Percentiles rank a stretch among this genome's conserved stretches.
These are phyloP conservation scores for Cephus pulcher DNA, from an alignment of 2,888 invertebrate species.

Conservation along the genomic window DNA sequence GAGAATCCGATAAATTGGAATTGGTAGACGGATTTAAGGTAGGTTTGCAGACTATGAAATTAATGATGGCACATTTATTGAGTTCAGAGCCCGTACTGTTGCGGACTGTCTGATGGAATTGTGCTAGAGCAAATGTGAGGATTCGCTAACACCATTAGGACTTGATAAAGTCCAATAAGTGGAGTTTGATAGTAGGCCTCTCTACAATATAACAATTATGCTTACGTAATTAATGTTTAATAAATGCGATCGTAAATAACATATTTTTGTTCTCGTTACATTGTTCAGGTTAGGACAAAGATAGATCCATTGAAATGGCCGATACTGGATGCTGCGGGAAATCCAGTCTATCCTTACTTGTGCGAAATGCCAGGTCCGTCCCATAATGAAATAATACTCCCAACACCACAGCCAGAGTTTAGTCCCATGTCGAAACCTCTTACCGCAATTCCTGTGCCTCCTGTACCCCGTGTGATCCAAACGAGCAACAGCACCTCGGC, in stretches of 20 bases:
- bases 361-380: conserved; percentile 46
- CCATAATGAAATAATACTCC: conserved; percentile 37
- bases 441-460: conserved; percentile 78
- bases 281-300: conserved; percentile 80
- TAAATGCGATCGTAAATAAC: not conserved
- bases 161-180: conserved; percentile 45
- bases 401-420: conserved; percentile 56
- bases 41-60: conserved; percentile 25
- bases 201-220: conserved; percentile 35
- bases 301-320: conserved; percentile 92
- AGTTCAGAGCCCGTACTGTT: not conserved
- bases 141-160: conserved; percentile 61
- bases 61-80: not conserved
- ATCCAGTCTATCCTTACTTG: conserved; percentile 34
- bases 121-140: conserved; percentile 56
- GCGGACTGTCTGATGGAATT: conserved; percentile 29
- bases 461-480: conserved; percentile 74
- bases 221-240: not conserved
- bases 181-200: conserved; percentile 61
- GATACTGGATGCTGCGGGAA: conserved; percentile 71
- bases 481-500: conserved; percentile 37
- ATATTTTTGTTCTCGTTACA: not conserved
- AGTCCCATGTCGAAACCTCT: conserved; percentile 73
- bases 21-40: conserved; percentile 82
- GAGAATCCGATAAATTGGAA: conserved; percentile 88